Evolutionary conservation across 2,113 vertebrate genomes (phyloP).

Genomic region (Sapajus apella): DNA sequence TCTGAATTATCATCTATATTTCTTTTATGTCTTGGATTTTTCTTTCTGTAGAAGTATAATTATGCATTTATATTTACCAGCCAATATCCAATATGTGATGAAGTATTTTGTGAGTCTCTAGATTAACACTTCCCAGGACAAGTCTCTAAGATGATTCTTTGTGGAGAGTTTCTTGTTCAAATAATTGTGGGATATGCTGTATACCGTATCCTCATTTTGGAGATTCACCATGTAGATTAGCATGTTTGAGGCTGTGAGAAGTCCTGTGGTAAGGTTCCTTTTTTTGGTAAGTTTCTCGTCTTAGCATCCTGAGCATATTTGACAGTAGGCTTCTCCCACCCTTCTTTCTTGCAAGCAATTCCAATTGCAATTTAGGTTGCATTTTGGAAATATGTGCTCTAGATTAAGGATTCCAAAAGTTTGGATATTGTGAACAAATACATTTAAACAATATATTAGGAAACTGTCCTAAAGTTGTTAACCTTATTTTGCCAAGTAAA

Average conservation of each 20-base stretch:
- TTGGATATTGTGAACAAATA: not conserved
- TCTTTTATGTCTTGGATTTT: not conserved
- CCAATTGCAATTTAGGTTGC: not conserved
- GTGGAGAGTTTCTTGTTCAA: not conserved
- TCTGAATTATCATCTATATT: not conserved
- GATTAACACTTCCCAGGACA: not conserved
- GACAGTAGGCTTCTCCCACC: not conserved
- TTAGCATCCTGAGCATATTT: not conserved
- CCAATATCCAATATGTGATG: not conserved
- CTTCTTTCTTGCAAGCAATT: not conserved
- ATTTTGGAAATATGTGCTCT: not conserved
- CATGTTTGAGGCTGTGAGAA: conserved; percentile 7
- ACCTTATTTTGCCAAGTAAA: conserved; percentile 21
- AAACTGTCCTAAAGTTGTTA: not conserved
- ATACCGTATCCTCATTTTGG: not conserved
- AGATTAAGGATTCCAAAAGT: not conserved
- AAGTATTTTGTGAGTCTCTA: not conserved
- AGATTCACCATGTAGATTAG: not conserved
- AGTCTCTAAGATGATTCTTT: not conserved
- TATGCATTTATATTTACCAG: not conserved
- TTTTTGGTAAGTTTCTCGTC: not conserved
- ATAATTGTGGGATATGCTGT: not conserved
- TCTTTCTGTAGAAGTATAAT: not conserved
- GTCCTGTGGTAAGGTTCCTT: not conserved
- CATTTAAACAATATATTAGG: not conserved